phyloP scores from a whole-genome alignment of 1,140 invertebrate species.

The Drosophila sulfurigaster region DNA sequence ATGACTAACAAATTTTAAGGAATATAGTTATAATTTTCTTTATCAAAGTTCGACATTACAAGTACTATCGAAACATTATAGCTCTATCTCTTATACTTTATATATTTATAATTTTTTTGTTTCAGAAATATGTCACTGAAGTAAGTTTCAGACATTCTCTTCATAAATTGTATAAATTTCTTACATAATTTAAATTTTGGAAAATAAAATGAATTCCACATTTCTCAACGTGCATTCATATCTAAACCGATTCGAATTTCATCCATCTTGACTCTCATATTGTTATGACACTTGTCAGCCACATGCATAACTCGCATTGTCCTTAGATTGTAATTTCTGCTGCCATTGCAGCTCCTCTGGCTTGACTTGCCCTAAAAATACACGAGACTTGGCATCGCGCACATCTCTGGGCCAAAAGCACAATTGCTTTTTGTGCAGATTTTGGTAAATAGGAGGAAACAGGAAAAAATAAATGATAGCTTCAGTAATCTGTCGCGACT shows the following conservation, averaged over 20 bases:
- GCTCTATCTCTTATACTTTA: too few relatives aligned
- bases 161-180: too few relatives aligned
- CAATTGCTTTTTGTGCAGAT: conserved; percentile 14
- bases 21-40: too few relatives aligned
- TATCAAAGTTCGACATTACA: too few relatives aligned
- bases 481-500: conserved; percentile 27
- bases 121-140: too few relatives aligned
- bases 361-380: conserved; percentile 27
- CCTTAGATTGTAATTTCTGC: conserved; percentile 26
- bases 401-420: not conserved
- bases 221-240: conserved; percentile 5
- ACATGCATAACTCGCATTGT: conserved; percentile 8
- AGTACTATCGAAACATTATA: too few relatives aligned
- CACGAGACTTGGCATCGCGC: conserved; percentile 39
- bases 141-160: too few relatives aligned
- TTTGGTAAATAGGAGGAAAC: not conserved
- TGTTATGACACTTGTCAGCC: conserved; percentile 53
- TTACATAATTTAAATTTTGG: too few relatives aligned
- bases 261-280: conserved; percentile 44
- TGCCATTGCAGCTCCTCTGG: conserved; percentile 1
- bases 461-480: conserved; percentile 33
- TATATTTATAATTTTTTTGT: too few relatives aligned
- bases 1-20: too few relatives aligned
- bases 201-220: too few relatives aligned
- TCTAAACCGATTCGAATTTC: not conserved